Base-by-base conservation (phyloP, 2,113 vertebrate species). In the Deroptyus accipitrinus region DNA sequence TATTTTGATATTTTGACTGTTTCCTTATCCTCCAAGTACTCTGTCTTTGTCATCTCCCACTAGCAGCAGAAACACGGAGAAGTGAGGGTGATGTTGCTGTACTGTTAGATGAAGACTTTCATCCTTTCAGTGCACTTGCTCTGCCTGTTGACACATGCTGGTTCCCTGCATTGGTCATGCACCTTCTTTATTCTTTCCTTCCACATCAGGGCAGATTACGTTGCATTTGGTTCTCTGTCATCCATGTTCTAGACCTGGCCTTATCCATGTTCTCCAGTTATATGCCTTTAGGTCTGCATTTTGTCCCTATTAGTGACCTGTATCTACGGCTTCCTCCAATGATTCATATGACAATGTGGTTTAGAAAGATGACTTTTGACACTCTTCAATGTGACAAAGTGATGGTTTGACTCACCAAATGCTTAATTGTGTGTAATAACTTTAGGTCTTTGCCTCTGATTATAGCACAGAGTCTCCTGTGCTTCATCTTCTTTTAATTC, bases 181-280 rank as follows among this genome's bases (percentile, higher is more conserved):
- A 90, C 24, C 25, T 52, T 70, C 31, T 75, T 74, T 83, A 46
- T 57, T 74, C 41, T 80, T 73, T 77, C 41, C 27, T 93, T 87
- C 37, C 28, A 31, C 0, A 0, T 54, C 18, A 79, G 14, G 23
- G 28, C 27, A 52, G 46, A 73, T 48, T 55, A 52, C 24, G 5
- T 72, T 90, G 67, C 35, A 51, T 80, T 76, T 83, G 12, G 5
- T 88, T 86, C 33, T 76, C 14, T 46, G 0, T 69, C 17, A 22
- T 74, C 39, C 37, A 4, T 74, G 25, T 84, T 70, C 61, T 62
- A 74, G 49, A 16, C 17, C 37, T 84, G 28, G 17, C 54, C 30
- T 27, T 83, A 24, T 18, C 24, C 54, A 8, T 83, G 0, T 86
- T 74, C 22, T 77, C 52, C 64, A 49, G 5, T 52, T 91, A 57